phyloP scores from a whole-genome alignment of 2,888 invertebrate species.

The Platerodrilus igneus region DNA sequence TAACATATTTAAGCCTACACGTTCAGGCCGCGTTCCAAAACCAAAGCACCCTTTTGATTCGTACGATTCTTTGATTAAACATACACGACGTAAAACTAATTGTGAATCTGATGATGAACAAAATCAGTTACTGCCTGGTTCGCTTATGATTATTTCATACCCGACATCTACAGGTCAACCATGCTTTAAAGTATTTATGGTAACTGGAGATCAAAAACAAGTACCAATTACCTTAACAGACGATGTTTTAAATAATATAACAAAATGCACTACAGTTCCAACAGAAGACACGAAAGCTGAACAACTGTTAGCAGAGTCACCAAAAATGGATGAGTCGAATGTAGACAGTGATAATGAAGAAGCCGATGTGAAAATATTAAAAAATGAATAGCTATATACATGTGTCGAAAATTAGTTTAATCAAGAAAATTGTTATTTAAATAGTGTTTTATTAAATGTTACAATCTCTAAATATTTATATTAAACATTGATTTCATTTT shows the following conservation, averaged over 20 bases:
- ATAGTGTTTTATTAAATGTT: no score
- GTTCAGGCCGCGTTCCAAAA: conserved; percentile 48
- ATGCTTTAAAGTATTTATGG: conserved; percentile 51
- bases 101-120: conserved; percentile 4
- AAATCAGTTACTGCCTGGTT: conserved; percentile 47
- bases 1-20: conserved; percentile 44
- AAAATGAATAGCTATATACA: no score
- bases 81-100: no score
- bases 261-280: no score
- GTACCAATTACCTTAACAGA: conserved; percentile 41
- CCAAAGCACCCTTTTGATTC: conserved; percentile 31
- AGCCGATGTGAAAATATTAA: no score
- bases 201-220: conserved; percentile 43
- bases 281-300: conserved; percentile 25
- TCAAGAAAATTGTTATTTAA: no score
- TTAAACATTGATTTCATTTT: no score
- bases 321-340: no score
- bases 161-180: conserved; percentile 46
- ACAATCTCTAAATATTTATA: no score
- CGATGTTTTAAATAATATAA: conserved; percentile 34
- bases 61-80: conserved; percentile 8
- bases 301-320: no score
- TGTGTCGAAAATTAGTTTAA: no score
- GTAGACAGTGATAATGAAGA: no score
- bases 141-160: conserved; percentile 50